Evolutionary conservation across 37 sponge, comb jelly and placozoan genomes (phyloP).

Genomic region (Hexactinellida sp.): DNA sequence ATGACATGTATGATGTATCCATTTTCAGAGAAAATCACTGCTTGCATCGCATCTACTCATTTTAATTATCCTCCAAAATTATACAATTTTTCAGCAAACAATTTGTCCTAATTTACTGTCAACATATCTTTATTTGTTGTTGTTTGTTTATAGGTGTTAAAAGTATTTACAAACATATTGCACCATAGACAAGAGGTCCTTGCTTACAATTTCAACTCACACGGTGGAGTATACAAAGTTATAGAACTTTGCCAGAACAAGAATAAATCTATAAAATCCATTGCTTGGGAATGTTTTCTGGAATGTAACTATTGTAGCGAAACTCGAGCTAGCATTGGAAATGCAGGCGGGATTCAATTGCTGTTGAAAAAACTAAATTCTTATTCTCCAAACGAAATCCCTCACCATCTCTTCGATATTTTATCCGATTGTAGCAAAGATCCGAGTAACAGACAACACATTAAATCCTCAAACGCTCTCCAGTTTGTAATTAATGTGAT

Average conservation of each 20-base stretch:
- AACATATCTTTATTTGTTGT: not conserved
- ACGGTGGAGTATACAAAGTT: not conserved
- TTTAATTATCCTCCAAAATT: too few species aligned
- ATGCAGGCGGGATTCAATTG: conserved; percentile 11
- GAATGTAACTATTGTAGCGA: not conserved
- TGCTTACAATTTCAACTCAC: not conserved
- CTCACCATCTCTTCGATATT: not conserved
- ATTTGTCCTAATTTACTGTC: too few species aligned
- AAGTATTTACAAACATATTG: not conserved
- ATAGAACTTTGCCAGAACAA: not conserved
- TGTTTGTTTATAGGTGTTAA: not conserved
- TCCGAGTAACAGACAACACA: conserved; percentile 17
- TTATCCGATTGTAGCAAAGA: not conserved
- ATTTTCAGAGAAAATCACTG: too few species aligned
- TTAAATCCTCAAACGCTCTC: not conserved
- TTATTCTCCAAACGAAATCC: not conserved
- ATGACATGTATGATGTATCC: too few species aligned
- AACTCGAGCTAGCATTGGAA: not conserved
- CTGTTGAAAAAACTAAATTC: not conserved
- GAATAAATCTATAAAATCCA: not conserved
- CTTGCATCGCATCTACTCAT: too few species aligned
- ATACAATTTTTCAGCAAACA: too few species aligned
- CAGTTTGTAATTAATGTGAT: not conserved
- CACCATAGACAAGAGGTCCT: not conserved
- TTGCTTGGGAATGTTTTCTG: not conserved